Conservation (phyloP, 2,888 invertebrate genomes). For the Flexamia atlantica region DNA sequence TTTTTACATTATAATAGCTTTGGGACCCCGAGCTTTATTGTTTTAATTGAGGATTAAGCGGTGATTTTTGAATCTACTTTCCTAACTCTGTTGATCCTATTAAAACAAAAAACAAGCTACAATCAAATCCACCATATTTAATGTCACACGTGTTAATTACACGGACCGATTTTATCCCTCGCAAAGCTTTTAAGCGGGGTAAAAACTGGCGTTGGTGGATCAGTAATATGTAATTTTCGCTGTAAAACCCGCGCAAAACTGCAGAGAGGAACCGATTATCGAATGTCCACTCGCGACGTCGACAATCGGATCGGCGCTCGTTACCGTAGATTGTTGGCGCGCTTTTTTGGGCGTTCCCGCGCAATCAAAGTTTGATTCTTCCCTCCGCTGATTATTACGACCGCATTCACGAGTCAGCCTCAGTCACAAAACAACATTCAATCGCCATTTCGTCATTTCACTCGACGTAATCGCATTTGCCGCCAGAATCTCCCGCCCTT, state of each 20-base stretch:
- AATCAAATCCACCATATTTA: slow-evolving; percentile 47
- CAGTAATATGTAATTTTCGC: slow-evolving; percentile 45
- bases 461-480: slow-evolving; percentile 53
- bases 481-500: slow-evolving; percentile 46
- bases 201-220: slow-evolving; percentile 34
- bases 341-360: slow-evolving; percentile 56
- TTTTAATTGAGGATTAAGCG: slow-evolving; percentile 14
- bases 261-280: slow-evolving; percentile 34
- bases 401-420: slow-evolving; percentile 44
- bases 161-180: slow-evolving; percentile 28
- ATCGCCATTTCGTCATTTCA: slow-evolving; percentile 57
- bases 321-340: slow-evolving; percentile 54
- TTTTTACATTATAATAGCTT: not conserved
- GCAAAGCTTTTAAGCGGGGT: slow-evolving; percentile 53
- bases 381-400: slow-evolving; percentile 50
- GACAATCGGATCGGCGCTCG: slow-evolving; percentile 52
- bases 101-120: slow-evolving; percentile 19
- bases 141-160: slow-evolving; percentile 48
- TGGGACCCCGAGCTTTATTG: slow-evolving; percentile 10
- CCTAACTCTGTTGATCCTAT: slow-evolving; percentile 9
- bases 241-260: not conserved
- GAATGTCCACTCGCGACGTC: slow-evolving; percentile 35
- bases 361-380: slow-evolving; percentile 56
- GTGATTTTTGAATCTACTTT: slow-evolving; percentile 4
- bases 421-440: slow-evolving; percentile 56